These are phyloP conservation scores for Ceyx melanurus DNA, from an alignment of 2,113 vertebrate genomes.

Conservation along the genomic window DNA sequence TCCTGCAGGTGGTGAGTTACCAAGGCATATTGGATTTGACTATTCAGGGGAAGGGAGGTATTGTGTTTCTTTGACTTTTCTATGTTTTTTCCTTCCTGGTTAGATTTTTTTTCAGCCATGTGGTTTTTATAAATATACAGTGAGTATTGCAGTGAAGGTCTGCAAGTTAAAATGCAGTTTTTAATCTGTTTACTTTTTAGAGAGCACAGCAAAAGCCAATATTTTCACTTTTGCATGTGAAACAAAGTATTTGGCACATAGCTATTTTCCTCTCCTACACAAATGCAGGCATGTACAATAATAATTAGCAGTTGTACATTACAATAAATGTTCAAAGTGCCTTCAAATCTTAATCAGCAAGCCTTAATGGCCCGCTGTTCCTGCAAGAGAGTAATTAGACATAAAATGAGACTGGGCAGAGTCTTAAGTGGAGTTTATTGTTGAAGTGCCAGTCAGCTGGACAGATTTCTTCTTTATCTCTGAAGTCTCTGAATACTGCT, in stretches of 20 bases:
- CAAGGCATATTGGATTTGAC: not conserved
- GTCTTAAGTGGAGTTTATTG: constrained; percentile 34
- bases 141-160: not conserved
- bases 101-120: not conserved
- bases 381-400: constrained; percentile 36
- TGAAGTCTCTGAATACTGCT: not conserved
- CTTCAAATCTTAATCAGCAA: constrained; percentile 57
- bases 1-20: not conserved
- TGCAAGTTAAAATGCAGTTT: not conserved
- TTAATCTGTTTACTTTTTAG: not conserved
- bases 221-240: not conserved
- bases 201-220: not conserved
- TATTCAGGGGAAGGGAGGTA: not conserved
- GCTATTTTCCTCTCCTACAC: not conserved
- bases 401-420: constrained; percentile 37
- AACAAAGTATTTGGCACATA: not conserved
- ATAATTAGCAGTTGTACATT: constrained; percentile 48
- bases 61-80: not conserved
- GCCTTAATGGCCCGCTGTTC: constrained; percentile 26
- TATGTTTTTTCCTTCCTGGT: not conserved
- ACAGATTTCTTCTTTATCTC: constrained; percentile 44
- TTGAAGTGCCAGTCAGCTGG: constrained; percentile 9
- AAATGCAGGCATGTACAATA: constrained; percentile 25
- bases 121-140: not conserved
- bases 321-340: constrained; percentile 52